phyloP scores from a whole-genome alignment of 2,888 invertebrate genomes.

The Cheilosia soror region DNA sequence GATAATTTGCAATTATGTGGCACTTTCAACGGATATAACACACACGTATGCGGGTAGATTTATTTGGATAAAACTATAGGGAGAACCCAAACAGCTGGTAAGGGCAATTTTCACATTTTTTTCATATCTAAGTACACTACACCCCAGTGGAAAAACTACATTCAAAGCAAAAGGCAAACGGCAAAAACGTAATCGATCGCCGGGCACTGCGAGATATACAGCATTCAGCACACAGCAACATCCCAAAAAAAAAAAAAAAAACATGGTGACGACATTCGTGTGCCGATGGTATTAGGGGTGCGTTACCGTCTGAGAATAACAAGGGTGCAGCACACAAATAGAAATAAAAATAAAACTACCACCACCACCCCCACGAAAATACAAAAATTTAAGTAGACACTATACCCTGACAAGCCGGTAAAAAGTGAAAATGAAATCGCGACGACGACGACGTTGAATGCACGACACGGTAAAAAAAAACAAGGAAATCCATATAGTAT shows the following conservation, averaged over 20 bases:
- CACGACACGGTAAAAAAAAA: slow-evolving; percentile 17
- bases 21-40: slow-evolving; percentile 52
- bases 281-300: slow-evolving; percentile 52
- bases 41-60: slow-evolving; percentile 35
- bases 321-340: slow-evolving; percentile 62
- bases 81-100: slow-evolving; percentile 25
- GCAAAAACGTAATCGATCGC: slow-evolving; percentile 54
- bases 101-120: background rate
- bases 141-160: background rate
- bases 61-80: background rate
- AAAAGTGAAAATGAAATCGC: slow-evolving; percentile 74
- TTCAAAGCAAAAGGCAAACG: slow-evolving; percentile 1
- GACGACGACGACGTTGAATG: slow-evolving; percentile 35
- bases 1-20: slow-evolving; percentile 69
- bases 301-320: slow-evolving; percentile 50
- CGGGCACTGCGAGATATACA: slow-evolving; percentile 25
- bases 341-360: slow-evolving; percentile 29
- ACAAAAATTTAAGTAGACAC: slow-evolving; percentile 26
- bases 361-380: slow-evolving; percentile 43
- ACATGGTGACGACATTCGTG: slow-evolving; percentile 44
- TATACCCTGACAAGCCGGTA: slow-evolving; percentile 67
- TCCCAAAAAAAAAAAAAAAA: slow-evolving; percentile 25
- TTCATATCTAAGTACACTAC: background rate
- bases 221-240: slow-evolving; percentile 41
- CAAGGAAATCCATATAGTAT: slow-evolving; percentile 60